Base-by-base conservation (phyloP, 2,797 vertebrate genomes). In the Scomberomorus guttatus region DNA sequence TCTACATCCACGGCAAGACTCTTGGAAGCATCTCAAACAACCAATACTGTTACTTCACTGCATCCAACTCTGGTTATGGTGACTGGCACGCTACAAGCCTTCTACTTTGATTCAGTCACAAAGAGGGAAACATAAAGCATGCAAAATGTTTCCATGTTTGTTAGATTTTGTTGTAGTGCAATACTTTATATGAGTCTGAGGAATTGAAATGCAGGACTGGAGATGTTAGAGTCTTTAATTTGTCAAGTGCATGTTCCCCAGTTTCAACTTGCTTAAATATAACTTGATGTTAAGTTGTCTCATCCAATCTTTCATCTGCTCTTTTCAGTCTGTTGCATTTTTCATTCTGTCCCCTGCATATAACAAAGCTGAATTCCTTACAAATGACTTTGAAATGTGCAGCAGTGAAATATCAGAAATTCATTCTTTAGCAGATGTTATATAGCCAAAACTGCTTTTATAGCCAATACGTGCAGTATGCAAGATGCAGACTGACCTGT, bases 1-100 rank as follows among this genome's bases (percentile, higher is more conserved):
- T 71, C 15, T 27, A 14, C 32, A 22, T 32, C 34, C 60, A 10
- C 8, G 3, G 13, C 32, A 27, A 63, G 20, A 34, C 46, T 69
- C 39, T 66, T 37, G 34, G 34, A 58, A 65, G 48, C 39, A 32
- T 72, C 61, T 68, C 2, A 27, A 72, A 25, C n/a, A 11, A 58
- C 32, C 7, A 6, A 15, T 15, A 24, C 5, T 3, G 24, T 71
- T 55, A 25, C 57, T n/a, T 76, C 8, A 29, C n/a, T 42, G 44
- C 24, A 27, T 46, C 52, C 55, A 3, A 29, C 61, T 72, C 8
- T 69, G 73, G 55, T 83, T 77, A 72, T 27, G 51, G 20, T 57
- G 55, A 60, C 5, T 34, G 22, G 25, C 37, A 71, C n/a, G 51
- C 44, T 27, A 11, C 62, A n/a, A 12, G 6, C 6, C 25, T n/a